phyloP scores from a whole-genome alignment of 2,797 vertebrate genomes.

The Argya squamiceps region DNA sequence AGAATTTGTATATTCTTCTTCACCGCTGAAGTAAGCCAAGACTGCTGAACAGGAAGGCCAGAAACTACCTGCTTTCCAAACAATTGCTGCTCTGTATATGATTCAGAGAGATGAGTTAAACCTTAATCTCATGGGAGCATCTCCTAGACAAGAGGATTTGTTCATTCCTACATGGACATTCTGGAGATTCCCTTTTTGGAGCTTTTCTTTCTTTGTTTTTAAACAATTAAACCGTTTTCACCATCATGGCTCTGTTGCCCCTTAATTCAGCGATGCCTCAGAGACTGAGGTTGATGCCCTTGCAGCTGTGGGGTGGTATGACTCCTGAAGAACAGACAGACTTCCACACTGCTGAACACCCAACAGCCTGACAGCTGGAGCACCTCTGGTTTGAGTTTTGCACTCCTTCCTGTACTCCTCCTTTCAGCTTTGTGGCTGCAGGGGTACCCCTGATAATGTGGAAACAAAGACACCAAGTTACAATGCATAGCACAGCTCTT shows the following conservation, averaged over 20 bases:
- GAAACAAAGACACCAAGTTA: neutral
- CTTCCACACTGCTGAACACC: neutral
- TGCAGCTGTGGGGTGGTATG: accelerated
- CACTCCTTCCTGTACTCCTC: neutral
- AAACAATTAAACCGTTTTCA: neutral
- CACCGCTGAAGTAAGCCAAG: neutral
- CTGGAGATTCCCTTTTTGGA: neutral
- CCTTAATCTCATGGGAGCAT: neutral
- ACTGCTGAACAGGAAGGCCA: neutral
- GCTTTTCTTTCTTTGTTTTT: neutral
- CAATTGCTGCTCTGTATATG: neutral
- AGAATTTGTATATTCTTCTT: neutral
- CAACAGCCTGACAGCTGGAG: neutral
- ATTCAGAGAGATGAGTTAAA: neutral
- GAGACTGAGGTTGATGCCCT: neutral
- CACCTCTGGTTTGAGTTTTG: neutral
- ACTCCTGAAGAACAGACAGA: neutral
- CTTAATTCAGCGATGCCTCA: neutral
- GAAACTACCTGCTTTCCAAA: neutral
- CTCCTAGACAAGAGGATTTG: neutral
- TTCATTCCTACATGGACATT: neutral
- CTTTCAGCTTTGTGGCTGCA: neutral
- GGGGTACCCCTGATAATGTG: neutral
- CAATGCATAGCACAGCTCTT: accelerated
- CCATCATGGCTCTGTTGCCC: neutral